A percentile compares a stretch with the other conserved stretches of the same genome.
Conservation (phyloP, 30 jellyfish, hydroid and myxozoan genomes). For the Aurelia sp. region DNA sequence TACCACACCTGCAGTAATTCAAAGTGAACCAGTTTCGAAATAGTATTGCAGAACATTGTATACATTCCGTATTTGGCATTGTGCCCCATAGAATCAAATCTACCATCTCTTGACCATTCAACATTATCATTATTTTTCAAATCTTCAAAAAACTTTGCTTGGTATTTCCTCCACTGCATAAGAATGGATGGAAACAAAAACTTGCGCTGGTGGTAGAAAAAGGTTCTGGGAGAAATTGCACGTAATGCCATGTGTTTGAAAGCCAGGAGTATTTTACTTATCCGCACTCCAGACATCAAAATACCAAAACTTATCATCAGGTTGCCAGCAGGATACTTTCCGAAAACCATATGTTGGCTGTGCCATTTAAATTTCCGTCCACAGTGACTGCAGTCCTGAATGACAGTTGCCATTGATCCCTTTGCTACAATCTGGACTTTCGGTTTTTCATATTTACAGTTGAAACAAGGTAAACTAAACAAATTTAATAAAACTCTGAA, state of each 20-base stretch:
- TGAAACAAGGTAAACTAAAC: slow-evolving; percentile 18
- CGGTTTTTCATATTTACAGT: slow-evolving; percentile 16
- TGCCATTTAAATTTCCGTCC: slow-evolving; percentile 15
- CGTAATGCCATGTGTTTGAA: slow-evolving; percentile 11
- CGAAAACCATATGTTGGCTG: slow-evolving; percentile 19
- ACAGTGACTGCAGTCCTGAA: slow-evolving; percentile 23
- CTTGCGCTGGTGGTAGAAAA: slow-evolving; percentile 9
- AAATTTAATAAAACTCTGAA: slow-evolving; percentile 7
- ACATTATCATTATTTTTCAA: not conserved
- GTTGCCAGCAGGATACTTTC: slow-evolving; percentile 4
- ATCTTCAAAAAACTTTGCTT: not conserved
- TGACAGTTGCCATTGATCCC: slow-evolving; percentile 35
- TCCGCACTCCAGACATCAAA: not conserved
- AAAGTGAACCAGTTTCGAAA: slow-evolving; percentile 14
- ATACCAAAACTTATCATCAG: not conserved
- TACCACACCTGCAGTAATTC: not conserved
- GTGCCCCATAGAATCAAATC: slow-evolving; percentile 7
- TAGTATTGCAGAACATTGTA: slow-evolving; percentile 3
- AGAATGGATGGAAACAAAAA: slow-evolving; percentile 21
- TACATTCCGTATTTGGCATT: slow-evolving; percentile 18
- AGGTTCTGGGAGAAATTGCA: slow-evolving; percentile 5
- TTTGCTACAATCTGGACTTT: slow-evolving; percentile 15
- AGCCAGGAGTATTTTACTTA: slow-evolving; percentile 23
- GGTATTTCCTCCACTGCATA: slow-evolving; percentile 19
- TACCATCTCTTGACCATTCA: slow-evolving; percentile 16